Evolutionary conservation across 2,888 invertebrate species (phyloP), one percentile per base, ranked within the genome.

Genomic region (Xestobium rufovillosum): DNA sequence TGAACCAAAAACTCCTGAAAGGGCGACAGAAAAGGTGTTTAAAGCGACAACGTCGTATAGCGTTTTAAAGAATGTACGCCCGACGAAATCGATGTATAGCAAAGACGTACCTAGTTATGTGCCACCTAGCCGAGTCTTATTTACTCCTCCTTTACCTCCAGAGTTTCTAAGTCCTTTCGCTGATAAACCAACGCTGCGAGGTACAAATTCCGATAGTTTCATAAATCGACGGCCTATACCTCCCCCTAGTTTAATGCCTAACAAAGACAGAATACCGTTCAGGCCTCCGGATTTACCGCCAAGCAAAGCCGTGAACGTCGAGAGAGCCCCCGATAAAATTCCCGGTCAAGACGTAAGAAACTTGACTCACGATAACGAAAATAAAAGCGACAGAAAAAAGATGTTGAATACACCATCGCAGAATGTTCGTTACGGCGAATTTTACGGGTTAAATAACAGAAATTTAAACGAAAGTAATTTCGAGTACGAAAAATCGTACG

Each of bases 161-260:
- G 86, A 86, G 63, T 85, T 83, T 59, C 75, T 79, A 43, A 85
- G 86, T 67, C 87, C 88, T 1, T 88, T 88, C 58, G 86, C 86
- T n/a, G 86, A 88, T 60, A 88, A 86, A 63, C 88, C 88, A 34
- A 89, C 88, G 30, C 68, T 89, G 40, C 73, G 88, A 53, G 63
- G 65, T 11, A 76, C 76, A 27, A 76, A 75, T 60, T 73, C 75
- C 31, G 76, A 76, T 49, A 72, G 71, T 51, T 79, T 78, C 56
- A 76, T 75, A 48, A 82, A 81, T 59, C 69, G 85, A 44, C 72
- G 87, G 47, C 86, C 86, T 1, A 79, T 85, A 47, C 85, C 84
- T n/a, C 86, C 86, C 10, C 87, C 87, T 0, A 85, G 84, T 41
- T 69, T 85, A 41, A 83, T 83, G 53, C 84, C 85, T 0, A 82